Base-by-base conservation (phyloP, 1,140 invertebrate species). In the Heterodera carotae region DNA sequence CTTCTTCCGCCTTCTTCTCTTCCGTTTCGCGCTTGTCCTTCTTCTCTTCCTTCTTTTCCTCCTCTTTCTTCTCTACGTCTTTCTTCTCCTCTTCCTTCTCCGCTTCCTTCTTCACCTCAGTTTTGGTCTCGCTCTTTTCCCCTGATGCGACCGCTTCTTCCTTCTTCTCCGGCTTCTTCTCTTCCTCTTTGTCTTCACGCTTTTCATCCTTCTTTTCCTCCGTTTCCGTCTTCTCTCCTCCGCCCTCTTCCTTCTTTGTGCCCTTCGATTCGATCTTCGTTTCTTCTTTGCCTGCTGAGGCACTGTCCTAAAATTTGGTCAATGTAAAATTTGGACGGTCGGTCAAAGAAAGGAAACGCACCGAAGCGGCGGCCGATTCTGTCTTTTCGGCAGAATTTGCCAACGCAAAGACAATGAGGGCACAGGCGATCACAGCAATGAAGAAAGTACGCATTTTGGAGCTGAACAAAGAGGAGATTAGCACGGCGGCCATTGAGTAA, bases 341-440 rank as follows among this genome's bases (percentile, higher is more conserved):
- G 18, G 22, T 56, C 12, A 22, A 56, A 56, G n/a, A 60, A 73
- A 18, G n/a, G 33, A 73, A 18, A 62, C 18, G 22, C 31, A 74
- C 72, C 43, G 56, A 59, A 56, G 27, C 72, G 27, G 62, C 62
- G n/a, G 62, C 62, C 10, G 27, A 29, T 6, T 56, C 34, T 15
- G 72, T 31, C 72, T 74, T 74, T 10, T 74, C 72, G 5, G 72
- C 72, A 18, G 72, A 62, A 62, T 62, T 74, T 25, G 72, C 72
- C 33, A 74, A 33, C 15, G 64, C 72, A 31, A 74, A 62, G 5
- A 56, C 56, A 31, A 74, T 62, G 15, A 74, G 34, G n/a, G 72
- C 33, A 36, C 59, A 64, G 36, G 72, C 59, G 33, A 64, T 62
- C 25, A 74, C 10, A 25, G 29, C 18, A 27, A 74, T 33, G 59